Evolutionary conservation across 2,888 invertebrate species (phyloP).

Genomic region (Copidosoma aretas): DNA sequence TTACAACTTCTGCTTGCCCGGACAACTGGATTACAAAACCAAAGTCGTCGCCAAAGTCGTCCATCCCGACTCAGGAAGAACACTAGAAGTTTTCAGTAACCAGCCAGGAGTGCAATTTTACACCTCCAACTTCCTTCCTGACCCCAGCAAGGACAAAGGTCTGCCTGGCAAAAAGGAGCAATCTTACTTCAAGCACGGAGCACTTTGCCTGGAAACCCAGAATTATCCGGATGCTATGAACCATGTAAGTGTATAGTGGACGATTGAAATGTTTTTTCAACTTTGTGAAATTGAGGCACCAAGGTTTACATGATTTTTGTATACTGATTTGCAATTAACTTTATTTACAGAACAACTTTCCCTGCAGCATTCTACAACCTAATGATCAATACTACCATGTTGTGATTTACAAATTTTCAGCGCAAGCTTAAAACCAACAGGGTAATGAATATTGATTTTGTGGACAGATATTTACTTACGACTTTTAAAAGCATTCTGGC

Average conservation of each 20-base stretch:
- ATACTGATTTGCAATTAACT: constrained; percentile 8
- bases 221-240: constrained; percentile 91
- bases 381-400: constrained; percentile 75
- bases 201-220: constrained; percentile 90
- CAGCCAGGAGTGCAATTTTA: constrained; percentile 93
- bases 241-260: constrained; percentile 67
- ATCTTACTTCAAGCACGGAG: constrained; percentile 77
- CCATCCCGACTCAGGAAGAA: constrained; percentile 76
- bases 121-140: constrained; percentile 79
- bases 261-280: background rate
- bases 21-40: constrained; percentile 47
- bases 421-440: constrained; percentile 34
- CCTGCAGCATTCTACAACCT: constrained; percentile 75
- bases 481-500: background rate
- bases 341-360: constrained; percentile 72
- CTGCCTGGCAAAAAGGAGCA: constrained; percentile 75
- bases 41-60: constrained; percentile 72
- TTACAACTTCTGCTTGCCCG: constrained; percentile 77
- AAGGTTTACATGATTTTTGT: background rate
- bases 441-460: background rate
- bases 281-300: background rate
- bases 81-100: constrained; percentile 81
- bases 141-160: constrained; percentile 62
- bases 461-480: background rate
- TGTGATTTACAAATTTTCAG: constrained; percentile 78